Base-by-base conservation (phyloP, 92 coral and sea anemone genomes). In the Chrysogorgia sp. region DNA sequence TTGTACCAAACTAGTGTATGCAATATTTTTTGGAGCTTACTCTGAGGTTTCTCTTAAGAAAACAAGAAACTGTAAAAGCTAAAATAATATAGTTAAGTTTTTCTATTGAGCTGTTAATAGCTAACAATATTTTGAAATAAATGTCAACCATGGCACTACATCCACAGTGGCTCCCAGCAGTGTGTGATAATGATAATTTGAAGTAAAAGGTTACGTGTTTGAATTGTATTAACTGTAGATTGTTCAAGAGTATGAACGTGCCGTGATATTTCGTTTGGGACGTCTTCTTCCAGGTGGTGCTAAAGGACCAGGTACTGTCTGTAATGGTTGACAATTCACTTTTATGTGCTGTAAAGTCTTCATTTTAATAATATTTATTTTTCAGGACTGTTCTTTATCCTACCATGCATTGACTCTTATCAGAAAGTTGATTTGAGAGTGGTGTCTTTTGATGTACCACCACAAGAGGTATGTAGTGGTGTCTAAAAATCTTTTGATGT, bases 181-280 rank as follows among this genome's bases (percentile, higher is more conserved):
- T 37, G 43, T 37, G 43, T 12, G 12, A 37, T 37, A 37, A 37
- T n/a, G n/a, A n/a, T n/a, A 37, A 37, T 37, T 37, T 37, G 5
- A 37, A 37, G n/a, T n/a, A n/a, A n/a, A n/a, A 37, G 43, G 6
- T 37, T 37, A 12, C 5, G 43, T 37, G 43, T 37, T 37, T 4
- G 12, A 37, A 12, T 37, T 37, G 5, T 37, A 37, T 37, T 37
- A 37, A n/a, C n/a, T n/a, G n/a, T 71, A 94, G 98, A 91, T 94
- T 80, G 98, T 94, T 30, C 97, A 91, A 75, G 98, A 94, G 52
- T 92, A 92, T 75, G 97, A 92, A 63, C 78, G 97, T 77, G 97
- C 97, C 52, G 97, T 92, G n/a, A 92, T 92, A 52, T 92, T 92
- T 84, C 90, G 97, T 71, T 89, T 92, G 40, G 97, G 97, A 20